phyloP scores from a whole-genome alignment of 2,113 vertebrate genomes.

The Aegotheles bennettii region DNA sequence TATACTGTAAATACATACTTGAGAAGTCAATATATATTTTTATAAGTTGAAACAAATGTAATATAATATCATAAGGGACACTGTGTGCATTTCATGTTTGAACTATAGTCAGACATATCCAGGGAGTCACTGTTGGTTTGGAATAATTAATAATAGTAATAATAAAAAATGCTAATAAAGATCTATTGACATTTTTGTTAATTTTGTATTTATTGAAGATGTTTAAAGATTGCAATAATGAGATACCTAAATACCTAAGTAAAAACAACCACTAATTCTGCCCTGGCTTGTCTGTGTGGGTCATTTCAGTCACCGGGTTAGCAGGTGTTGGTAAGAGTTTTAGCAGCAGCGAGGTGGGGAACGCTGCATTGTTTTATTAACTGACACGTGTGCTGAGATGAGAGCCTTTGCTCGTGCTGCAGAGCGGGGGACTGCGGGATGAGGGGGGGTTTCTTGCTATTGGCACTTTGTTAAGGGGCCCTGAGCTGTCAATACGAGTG shows the following conservation, averaged over 20 bases:
- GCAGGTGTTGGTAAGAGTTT: neutral
- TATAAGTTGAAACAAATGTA: constrained; percentile 80
- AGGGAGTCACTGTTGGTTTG: constrained; percentile 23
- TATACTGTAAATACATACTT: constrained; percentile 88
- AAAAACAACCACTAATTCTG: neutral
- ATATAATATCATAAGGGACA: constrained; percentile 75
- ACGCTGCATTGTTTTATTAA: neutral
- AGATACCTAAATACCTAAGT: neutral
- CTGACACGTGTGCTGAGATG: neutral
- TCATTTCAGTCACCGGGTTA: neutral
- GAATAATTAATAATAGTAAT: neutral
- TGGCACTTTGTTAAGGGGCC: fast-evolving
- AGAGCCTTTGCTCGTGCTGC: neutral
- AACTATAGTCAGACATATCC: constrained; percentile 60
- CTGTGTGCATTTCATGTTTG: constrained; percentile 76
- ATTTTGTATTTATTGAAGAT: constrained; percentile 48
- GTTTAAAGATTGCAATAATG: constrained; percentile 36
- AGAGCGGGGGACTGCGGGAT: neutral
- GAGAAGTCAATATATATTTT: constrained; percentile 91
- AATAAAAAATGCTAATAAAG: neutral
- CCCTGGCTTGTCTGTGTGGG: neutral
- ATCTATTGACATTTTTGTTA: constrained; percentile 32
- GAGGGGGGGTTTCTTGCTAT: neutral
- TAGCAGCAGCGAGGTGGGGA: neutral
- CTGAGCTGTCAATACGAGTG: neutral